Evolutionary conservation across 2,888 invertebrate species (phyloP).

Genomic region (Tanypteryx hageni): DNA sequence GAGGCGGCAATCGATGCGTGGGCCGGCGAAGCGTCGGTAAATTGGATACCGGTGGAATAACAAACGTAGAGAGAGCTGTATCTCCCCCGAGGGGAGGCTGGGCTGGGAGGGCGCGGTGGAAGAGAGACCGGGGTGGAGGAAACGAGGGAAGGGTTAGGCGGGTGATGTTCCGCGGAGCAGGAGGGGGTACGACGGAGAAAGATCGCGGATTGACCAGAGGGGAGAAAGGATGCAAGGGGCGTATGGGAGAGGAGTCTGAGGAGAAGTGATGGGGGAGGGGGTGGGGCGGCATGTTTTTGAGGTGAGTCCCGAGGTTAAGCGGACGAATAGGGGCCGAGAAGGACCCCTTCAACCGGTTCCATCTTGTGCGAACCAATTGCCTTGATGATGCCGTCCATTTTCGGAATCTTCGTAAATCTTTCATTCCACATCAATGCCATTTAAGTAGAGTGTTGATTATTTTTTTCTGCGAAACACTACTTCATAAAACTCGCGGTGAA

Average conservation of each 20-base stretch:
- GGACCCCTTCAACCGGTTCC: background rate
- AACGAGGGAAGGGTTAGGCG: background rate
- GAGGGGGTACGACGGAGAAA: background rate
- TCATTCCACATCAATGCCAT: too few relatives aligned
- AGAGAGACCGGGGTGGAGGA: background rate
- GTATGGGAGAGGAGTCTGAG: background rate
- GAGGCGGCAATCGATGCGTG: constrained; percentile 45
- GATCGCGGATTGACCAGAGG: background rate
- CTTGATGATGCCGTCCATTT: background rate
- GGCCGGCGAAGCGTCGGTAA: constrained; percentile 35
- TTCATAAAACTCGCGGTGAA: too few relatives aligned
- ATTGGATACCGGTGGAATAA: constrained; percentile 60
- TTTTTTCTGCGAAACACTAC: too few relatives aligned
- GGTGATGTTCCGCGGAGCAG: background rate
- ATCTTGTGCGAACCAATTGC: background rate
- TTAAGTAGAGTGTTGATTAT: too few relatives aligned
- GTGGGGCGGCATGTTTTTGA: background rate
- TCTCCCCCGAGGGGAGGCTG: background rate
- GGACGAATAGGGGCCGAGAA: background rate
- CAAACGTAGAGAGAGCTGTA: constrained; percentile 40
- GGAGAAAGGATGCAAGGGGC: background rate
- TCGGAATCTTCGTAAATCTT: background rate
- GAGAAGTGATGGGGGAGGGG: background rate
- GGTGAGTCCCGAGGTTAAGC: constrained; percentile 18
- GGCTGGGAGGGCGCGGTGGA: background rate